Base-by-base conservation (phyloP, 2,113 vertebrate species). In the Prionailurus bengalensis region DNA sequence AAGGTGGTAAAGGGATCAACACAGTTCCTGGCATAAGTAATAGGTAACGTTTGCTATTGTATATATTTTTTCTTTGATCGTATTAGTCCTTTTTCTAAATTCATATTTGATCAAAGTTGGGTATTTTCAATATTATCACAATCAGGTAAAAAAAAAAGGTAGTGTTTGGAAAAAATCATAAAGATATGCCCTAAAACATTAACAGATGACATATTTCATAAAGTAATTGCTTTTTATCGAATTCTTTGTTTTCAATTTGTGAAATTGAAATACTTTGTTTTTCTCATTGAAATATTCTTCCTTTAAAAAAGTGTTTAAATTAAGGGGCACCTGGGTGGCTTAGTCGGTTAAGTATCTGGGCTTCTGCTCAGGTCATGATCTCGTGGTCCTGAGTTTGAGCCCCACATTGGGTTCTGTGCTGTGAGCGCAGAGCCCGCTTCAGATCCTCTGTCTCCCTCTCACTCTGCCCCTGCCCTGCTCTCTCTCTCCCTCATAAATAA, bases 191-290 rank as follows among this genome's bases (percentile, higher is more conserved):
- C 36, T 94, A 76, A 70, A 58, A 48, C 17, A 86, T 73, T 65
- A 86, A 86, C 4, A 48, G 73, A 17, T 12, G 4, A 61, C 7
- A 16, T 83, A 66, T n/a, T 76, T 63, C 21, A 21, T 19, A 36
- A 94, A 87, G 76, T 76, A 53, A 15, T 74, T 91, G 29, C 31
- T 36, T 83, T 94, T 63, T 55, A 42, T 48, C 31, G 58, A 97
- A 79, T 89, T 84, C 11, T 51, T 33, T 48, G n/a, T 25, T 61
- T 88, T 83, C 8, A 94, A 66, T 27, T 4, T 83, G 23, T 55
- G 19, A 7, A 45, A 23, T 61, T 79, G 25, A 88, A 71, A 76
- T 88, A 2, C 3, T 36, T 94, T 87, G 16, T 58, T 78, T 68
- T 71, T 4, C 79, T 63, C n/a, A 66, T 14, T 70, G 19, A 89